phyloP scores from a whole-genome alignment of 2,113 vertebrate species.

The Pomatorhinus ruficollis region DNA sequence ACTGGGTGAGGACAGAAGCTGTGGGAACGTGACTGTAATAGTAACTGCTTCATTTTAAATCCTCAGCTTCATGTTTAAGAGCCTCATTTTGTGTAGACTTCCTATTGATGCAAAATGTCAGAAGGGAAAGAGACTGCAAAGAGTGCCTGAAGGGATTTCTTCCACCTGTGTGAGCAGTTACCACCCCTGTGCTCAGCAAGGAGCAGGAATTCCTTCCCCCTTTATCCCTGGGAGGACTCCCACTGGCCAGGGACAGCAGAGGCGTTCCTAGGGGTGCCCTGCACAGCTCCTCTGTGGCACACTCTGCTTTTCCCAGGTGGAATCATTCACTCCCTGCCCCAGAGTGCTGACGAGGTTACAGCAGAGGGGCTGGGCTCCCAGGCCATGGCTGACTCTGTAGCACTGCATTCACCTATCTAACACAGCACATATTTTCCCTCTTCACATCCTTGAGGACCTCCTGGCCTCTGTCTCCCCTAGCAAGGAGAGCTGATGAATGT shows the following conservation, averaged over 20 bases:
- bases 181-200: neutral
- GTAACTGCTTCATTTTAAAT: neutral
- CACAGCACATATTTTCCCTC: rapidly evolving
- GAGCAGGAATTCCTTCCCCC: neutral
- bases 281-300: rapidly evolving
- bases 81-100: neutral
- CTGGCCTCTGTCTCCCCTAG: rapidly evolving
- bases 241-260: rapidly evolving
- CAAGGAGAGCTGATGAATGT: neutral
- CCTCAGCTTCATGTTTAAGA: neutral
- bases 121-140: neutral
- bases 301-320: neutral
- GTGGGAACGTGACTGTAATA: neutral
- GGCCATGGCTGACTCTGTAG: too few relatives aligned
- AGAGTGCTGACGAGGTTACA: neutral
- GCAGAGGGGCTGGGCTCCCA: neutral
- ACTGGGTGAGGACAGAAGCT: neutral
- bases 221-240: neutral
- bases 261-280: rapidly evolving
- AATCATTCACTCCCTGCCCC: neutral
- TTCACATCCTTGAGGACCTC: neutral
- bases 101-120: neutral
- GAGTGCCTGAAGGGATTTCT: neutral
- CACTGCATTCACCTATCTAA: neutral
- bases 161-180: neutral